Percentiles rank a stretch among this genome's conserved stretches.
phyloP scores from a whole-genome alignment of 2,797 vertebrate species.

The Petrocephalus schoutedeni region DNA sequence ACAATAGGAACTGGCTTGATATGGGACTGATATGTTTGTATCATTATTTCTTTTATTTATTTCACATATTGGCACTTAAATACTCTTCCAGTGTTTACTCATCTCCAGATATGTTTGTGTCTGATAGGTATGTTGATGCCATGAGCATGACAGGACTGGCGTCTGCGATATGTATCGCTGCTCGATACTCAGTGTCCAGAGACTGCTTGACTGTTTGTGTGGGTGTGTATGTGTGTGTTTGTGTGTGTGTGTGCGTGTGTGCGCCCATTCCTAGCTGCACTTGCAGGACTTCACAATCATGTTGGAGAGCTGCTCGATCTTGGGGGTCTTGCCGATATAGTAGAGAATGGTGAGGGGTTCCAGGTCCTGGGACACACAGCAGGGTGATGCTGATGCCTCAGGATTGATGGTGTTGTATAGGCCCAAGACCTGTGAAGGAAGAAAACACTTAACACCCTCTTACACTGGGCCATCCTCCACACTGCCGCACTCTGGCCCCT shows the following conservation, averaged over 20 bases:
- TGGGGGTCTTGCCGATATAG: constrained; percentile 90
- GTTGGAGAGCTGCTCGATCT: constrained; percentile 94
- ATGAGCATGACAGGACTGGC: background rate
- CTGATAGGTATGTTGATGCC: constrained; percentile 29
- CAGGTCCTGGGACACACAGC: constrained; percentile 92
- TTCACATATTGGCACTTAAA: constrained; percentile 89
- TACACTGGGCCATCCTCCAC: background rate
- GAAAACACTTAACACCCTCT: constrained; percentile 10
- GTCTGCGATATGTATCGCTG: background rate
- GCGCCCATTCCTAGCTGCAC: constrained; percentile 76
- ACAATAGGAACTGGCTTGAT: constrained; percentile 54
- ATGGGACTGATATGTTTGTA: constrained; percentile 26
- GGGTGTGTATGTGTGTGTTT: constrained; percentile 18
- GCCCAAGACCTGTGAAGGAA: constrained; percentile 75
- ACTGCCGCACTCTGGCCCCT: constrained; percentile 6
- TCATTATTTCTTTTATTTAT: constrained; percentile 53
- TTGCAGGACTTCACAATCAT: constrained; percentile 98
- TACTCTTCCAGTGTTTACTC: constrained; percentile 93
- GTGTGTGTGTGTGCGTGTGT: constrained; percentile 22
- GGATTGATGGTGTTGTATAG: constrained; percentile 93
- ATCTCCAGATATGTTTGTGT: constrained; percentile 42
- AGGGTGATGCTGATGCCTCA: constrained; percentile 90
- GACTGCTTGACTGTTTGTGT: constrained; percentile 14
- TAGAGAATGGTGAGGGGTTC: constrained; percentile 95
- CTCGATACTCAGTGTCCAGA: background rate